These are phyloP conservation scores for Papilio helenus DNA, from an alignment of 1,140 invertebrate species.

Conservation along the genomic window DNA sequence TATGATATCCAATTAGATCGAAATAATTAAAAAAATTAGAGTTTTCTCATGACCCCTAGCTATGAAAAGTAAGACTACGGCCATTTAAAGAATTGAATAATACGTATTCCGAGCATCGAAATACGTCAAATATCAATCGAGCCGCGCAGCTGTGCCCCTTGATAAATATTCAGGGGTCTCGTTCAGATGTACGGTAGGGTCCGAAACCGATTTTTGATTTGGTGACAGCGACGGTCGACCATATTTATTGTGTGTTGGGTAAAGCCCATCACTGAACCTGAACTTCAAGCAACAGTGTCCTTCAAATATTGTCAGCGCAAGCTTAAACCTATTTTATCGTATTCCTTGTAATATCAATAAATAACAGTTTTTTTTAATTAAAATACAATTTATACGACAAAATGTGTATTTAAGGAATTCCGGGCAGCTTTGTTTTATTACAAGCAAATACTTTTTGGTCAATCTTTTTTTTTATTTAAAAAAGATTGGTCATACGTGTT, in stretches of 20 bases:
- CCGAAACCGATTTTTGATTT: conserved; percentile 35
- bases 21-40: too few species aligned
- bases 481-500: too few species aligned
- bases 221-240: conserved; percentile 22
- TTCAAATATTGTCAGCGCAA: too few species aligned
- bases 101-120: conserved; percentile 8
- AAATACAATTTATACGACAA: too few species aligned
- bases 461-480: background rate
- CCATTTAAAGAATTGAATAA: conserved; percentile 13
- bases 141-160: conserved; percentile 26
- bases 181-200: conserved; percentile 25
- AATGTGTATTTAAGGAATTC: too few species aligned
- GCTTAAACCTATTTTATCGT: too few species aligned
- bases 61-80: background rate
- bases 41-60: background rate
- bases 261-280: background rate
- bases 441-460: too few species aligned
- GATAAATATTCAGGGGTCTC: conserved; percentile 37
- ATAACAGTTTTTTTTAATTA: too few species aligned
- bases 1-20: too few species aligned
- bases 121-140: conserved; percentile 34
- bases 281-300: too few species aligned
- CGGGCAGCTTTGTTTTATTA: too few species aligned
- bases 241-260: conserved; percentile 30
- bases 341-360: too few species aligned